A percentile compares a stretch with the other conserved stretches of the same genome.
Conservation (phyloP, 1,140 invertebrate genomes). For the Adoxophyes honmai region DNA sequence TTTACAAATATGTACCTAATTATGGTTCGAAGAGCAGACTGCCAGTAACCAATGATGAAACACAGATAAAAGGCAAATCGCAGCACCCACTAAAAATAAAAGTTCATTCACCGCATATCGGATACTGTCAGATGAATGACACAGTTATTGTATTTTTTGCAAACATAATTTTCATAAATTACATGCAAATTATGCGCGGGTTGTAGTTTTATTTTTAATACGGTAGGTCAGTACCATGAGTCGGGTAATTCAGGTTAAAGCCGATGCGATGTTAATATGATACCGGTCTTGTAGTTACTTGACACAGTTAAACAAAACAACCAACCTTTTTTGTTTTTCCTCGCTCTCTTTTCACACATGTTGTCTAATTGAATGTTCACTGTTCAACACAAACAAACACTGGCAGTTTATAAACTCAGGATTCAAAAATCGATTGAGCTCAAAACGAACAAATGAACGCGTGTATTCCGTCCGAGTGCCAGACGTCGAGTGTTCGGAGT, state of each 20-base stretch:
- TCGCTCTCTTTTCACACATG: slow-evolving; percentile 64
- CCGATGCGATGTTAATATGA: neutral
- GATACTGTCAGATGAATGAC: too few species aligned
- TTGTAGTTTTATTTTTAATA: neutral
- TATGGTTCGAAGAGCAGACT: too few species aligned
- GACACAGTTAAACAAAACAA: slow-evolving; percentile 18
- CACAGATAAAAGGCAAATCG: too few species aligned
- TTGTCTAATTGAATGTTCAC: slow-evolving; percentile 37
- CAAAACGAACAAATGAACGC: neutral
- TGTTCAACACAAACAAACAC: slow-evolving; percentile 32
- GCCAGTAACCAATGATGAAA: too few species aligned
- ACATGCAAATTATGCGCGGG: too few species aligned
- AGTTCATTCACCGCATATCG: too few species aligned
- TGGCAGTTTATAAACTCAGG: slow-evolving; percentile 24
- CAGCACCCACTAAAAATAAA: too few species aligned
- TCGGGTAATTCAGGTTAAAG: neutral
- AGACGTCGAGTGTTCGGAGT: neutral
- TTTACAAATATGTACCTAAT: too few species aligned
- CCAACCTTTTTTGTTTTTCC: slow-evolving; percentile 62
- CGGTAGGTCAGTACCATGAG: neutral
- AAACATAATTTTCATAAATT: too few species aligned
- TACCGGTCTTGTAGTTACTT: neutral
- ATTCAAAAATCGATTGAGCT: neutral
- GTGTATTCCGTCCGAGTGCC: neutral
- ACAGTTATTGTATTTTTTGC: too few species aligned